phyloP scores from a whole-genome alignment of 2,113 vertebrate genomes.

The Corapipo altera region DNA sequence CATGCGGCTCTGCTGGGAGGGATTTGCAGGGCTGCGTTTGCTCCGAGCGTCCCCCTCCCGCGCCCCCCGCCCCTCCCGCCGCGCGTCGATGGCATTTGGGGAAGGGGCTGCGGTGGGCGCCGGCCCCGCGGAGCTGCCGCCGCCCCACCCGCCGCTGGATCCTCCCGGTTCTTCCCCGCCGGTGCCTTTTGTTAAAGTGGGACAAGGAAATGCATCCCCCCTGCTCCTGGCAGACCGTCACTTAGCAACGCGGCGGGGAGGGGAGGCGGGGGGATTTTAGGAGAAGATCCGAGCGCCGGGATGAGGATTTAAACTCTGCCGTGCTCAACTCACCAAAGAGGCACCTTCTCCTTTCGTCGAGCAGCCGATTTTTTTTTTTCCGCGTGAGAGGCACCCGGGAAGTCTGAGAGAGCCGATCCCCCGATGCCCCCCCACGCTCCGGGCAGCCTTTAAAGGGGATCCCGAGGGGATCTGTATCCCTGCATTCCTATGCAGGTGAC shows the following conservation, averaged over 20 bases:
- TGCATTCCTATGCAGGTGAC: slow-evolving; percentile 50
- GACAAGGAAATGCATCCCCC: background rate
- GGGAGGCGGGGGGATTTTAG: background rate
- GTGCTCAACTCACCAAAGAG: background rate
- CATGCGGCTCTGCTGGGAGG: slow-evolving; percentile 30
- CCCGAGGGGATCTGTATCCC: background rate
- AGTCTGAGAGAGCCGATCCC: background rate
- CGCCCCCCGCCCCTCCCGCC: background rate
- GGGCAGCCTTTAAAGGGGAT: background rate
- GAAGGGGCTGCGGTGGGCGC: background rate
- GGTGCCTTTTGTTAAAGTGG: background rate
- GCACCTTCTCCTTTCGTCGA: background rate
- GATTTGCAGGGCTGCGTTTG: slow-evolving; percentile 2
- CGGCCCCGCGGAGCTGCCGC: background rate
- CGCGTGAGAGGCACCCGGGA: background rate
- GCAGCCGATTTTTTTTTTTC: background rate
- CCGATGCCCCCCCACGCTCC: background rate
- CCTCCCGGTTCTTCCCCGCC: background rate
- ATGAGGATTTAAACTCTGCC: background rate
- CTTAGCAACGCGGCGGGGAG: background rate
- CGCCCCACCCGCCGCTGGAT: background rate
- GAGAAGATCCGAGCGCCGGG: background rate
- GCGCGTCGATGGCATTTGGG: background rate
- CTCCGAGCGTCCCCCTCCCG: background rate
- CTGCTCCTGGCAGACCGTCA: background rate